phyloP scores from a whole-genome alignment of 1,140 invertebrate genomes.

The Euwallacea fornicatus region DNA sequence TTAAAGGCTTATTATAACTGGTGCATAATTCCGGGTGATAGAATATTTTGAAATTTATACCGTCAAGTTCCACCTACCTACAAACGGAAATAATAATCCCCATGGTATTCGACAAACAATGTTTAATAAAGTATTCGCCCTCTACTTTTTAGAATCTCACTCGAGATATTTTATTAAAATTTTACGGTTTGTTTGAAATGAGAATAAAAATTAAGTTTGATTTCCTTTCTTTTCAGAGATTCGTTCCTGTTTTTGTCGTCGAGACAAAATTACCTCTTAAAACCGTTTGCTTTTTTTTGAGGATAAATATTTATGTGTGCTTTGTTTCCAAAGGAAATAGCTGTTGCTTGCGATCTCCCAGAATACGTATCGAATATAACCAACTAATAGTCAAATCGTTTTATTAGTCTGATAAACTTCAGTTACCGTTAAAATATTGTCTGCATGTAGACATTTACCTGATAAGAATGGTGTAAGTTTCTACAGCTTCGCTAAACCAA shows the following conservation, averaged over 20 bases:
- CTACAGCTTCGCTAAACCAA: too few relatives aligned
- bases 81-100: background rate
- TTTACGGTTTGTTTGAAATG: constrained; percentile 13
- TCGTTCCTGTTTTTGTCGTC: background rate
- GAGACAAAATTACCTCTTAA: background rate
- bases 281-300: background rate
- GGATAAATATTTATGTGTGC: background rate
- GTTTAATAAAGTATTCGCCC: constrained; percentile 7
- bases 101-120: background rate
- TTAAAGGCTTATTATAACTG: too few relatives aligned
- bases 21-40: too few relatives aligned
- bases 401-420: too few relatives aligned
- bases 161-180: constrained; percentile 11
- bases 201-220: constrained; percentile 6
- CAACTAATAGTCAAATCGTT: too few relatives aligned
- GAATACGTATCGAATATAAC: too few relatives aligned
- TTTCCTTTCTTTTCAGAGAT: background rate
- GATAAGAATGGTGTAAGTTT: too few relatives aligned
- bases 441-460: too few relatives aligned
- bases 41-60: too few relatives aligned
- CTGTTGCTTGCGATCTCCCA: too few relatives aligned
- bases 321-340: background rate
- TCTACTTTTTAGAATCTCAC: constrained; percentile 1
- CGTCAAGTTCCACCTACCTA: too few relatives aligned
- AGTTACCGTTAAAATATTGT: too few relatives aligned